Conservation (phyloP, 2,113 vertebrate species). For the Cephalopterus ornatus region DNA sequence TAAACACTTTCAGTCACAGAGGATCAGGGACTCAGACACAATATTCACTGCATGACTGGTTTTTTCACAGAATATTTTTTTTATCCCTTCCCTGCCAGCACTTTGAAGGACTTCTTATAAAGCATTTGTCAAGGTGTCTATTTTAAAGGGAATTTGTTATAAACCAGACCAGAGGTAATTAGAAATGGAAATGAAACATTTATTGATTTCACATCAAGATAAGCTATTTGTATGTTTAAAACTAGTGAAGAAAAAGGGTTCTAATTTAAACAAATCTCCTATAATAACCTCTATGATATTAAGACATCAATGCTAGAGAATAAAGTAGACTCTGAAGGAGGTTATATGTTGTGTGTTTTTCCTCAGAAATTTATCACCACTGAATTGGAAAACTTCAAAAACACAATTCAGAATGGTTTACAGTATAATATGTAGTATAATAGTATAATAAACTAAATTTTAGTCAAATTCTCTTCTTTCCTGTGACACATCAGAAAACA, state of each 20-base stretch:
- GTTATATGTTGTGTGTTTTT: neutral
- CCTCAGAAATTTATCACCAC: neutral
- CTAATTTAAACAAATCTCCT: conserved; percentile 23
- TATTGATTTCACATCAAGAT: conserved; percentile 45
- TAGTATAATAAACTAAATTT: neutral
- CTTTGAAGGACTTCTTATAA: neutral
- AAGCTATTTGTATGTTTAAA: neutral
- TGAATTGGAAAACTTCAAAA: neutral
- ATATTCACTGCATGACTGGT: neutral
- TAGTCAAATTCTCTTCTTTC: neutral
- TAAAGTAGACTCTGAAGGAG: neutral
- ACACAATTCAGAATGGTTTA: neutral
- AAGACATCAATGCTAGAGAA: neutral
- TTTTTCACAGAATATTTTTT: neutral
- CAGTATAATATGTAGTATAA: too few species aligned
- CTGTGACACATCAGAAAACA: neutral
- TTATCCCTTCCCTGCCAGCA: neutral
- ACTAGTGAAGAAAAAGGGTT: neutral
- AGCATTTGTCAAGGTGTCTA: neutral
- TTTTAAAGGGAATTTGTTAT: conserved; percentile 11
- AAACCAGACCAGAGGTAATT: conserved; percentile 12
- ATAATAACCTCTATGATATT: neutral
- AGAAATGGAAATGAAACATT: conserved; percentile 43
- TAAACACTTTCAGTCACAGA: neutral
- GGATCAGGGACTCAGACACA: neutral